Evolutionary conservation across 2,888 invertebrate genomes (phyloP), one percentile per base, ranked within the genome.

Genomic region (Drosophila bunnanda): DNA sequence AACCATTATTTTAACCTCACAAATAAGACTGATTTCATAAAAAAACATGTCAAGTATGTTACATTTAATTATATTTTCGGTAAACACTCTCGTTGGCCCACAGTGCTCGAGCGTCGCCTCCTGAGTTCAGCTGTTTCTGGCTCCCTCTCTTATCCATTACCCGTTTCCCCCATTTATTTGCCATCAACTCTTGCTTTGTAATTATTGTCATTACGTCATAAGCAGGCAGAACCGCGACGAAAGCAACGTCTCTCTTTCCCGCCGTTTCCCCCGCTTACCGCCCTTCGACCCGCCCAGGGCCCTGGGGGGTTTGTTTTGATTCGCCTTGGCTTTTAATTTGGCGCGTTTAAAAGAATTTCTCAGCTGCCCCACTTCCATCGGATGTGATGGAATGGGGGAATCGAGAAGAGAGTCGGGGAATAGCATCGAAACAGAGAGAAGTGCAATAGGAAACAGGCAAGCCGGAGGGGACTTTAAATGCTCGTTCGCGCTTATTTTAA

Each of bases 121-220:
- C 50, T 32, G 32, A 50, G 20, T 15, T 50, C 15, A 32, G 50
- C 34, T 36, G 17, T 13, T 55, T 30, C 30, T 55, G 39, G 39
- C 62, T 52, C 62, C 44, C 57, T 43, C 66, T 55, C 9, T 32
- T 34, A 34, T n/a, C 34, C 28, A 59, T 38, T 52, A 38, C 36
- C n/a, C 43, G 54, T 41, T 52, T 46, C 43, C 50, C 52, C 53
- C 43, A 55, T 41, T 72, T 61, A 50, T 46, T 46, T 34, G 46
- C 57, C 34, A 46, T 38, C 48, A 46, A 25, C 30, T 57, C 60
- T 55, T 52, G 60, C 69, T 41, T 58, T 72, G 73, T 74, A 76
- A 82, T 81, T 71, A 79, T 84, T 76, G 58, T 78, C 82, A 78
- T 82, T 82, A 78, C 82, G 84, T 82, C 82, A 82, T 74, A 76